These are phyloP conservation scores for Oryzaephilus surinamensis DNA, from an alignment of 1,140 invertebrate genomes.

Conservation along the genomic window DNA sequence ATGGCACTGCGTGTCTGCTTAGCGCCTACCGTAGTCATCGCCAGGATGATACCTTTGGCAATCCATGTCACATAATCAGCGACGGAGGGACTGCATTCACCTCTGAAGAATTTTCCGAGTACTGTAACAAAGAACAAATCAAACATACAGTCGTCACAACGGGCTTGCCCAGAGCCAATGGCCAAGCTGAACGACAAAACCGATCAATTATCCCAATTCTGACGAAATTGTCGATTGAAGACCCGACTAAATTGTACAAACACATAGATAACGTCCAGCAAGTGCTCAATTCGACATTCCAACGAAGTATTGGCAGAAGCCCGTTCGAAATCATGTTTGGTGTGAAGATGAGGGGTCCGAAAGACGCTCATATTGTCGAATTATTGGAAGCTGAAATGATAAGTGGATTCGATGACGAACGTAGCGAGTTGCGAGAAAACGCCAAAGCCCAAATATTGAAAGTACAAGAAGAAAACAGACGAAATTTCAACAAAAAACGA, in stretches of 20 bases:
- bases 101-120: conserved; percentile 15
- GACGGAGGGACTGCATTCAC: conserved; percentile 22
- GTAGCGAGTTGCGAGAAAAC: conserved; percentile 1
- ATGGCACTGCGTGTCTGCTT: no score
- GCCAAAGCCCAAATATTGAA: conserved; percentile 28
- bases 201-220: conserved; percentile 22
- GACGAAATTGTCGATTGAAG: conserved; percentile 21
- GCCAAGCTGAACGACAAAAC: conserved; percentile 24
- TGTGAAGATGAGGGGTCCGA: conserved; percentile 5
- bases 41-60: no score
- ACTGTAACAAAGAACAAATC: conserved; percentile 16
- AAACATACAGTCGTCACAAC: conserved; percentile 16
- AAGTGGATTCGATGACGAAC: conserved; percentile 8
- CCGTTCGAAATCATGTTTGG: conserved; percentile 14
- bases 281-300: conserved; percentile 27
- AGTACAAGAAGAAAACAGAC: conserved; percentile 29
- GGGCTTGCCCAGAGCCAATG: no score
- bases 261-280: conserved; percentile 24
- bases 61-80: conserved; percentile 12
- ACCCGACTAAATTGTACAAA: conserved; percentile 27
- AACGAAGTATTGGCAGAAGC: conserved; percentile 18
- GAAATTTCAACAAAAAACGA: conserved; percentile 17
- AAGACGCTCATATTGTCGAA: conserved; percentile 8
- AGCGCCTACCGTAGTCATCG: no score
- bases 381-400: conserved; percentile 10